Base-by-base conservation (phyloP, 23 tunicate genomes). In the Styela plicata region DNA sequence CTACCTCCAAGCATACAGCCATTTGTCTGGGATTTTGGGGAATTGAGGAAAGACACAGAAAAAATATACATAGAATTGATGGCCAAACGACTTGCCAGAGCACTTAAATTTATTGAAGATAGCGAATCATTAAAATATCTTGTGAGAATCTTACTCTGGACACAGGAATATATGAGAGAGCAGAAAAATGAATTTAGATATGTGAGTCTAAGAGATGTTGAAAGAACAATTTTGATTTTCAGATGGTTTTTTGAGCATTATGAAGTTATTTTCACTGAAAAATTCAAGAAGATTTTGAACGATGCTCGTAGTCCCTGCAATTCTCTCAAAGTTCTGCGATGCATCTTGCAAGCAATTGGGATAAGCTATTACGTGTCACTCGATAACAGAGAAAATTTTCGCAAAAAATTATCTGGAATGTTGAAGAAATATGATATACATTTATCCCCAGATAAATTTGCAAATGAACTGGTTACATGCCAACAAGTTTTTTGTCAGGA, bases 1-100 rank as follows among this genome's bases (percentile, higher is more conserved):
- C 82, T 87, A 22, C 91, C 91, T 34, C 91, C 91, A 34, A 87
- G 91, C 57, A 87, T 87, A 86, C 76, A 81, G 37, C 91, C 91
- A 64, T 65, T 87, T 20, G 86, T 87, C 2, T 87, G 91, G 91
- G 86, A 87, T 64, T 87, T 87, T 65, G 91, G 91, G 63, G 86
- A 87, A 36, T 35, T 87, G 24, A 82, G 35, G 30, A 34, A 74
- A 23, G 82, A 82, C 13, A 65, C 91, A 24, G 91, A 87, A 65
- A 57, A 19, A 22, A 74, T 87, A 2, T 87, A 87, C 74, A 87
- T 87, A 32, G 36, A 65, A 26, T 82, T 73, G 33, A 87, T 87
- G 91, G 80, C 84, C 1, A 52, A 30, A 37, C 82, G 74, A 64
- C 35, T 87, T 63, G 69, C 52, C 7, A 61, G 22, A 10, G 74